Percentiles rank a stretch among this genome's conserved stretches.
phyloP scores from a whole-genome alignment of 2,113 vertebrate genomes.

The Galbula dea region DNA sequence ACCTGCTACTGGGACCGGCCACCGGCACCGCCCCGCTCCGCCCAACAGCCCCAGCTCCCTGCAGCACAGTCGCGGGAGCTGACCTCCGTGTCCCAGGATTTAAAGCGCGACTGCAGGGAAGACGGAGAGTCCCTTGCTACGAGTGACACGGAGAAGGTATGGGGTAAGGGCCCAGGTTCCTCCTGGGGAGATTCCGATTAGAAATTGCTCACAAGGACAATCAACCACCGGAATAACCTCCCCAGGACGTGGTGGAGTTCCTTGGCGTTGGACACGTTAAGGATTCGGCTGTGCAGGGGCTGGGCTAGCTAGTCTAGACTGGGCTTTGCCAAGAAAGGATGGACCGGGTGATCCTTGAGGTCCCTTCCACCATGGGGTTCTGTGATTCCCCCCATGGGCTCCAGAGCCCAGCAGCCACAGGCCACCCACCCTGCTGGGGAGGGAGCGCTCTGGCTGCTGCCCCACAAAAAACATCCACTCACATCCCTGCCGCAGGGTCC shows the following conservation, averaged over 20 bases:
- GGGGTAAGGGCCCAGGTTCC: neutral
- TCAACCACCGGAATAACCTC: neutral
- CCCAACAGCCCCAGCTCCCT: neutral
- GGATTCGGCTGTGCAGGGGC: neutral
- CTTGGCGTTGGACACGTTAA: neutral
- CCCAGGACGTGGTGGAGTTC: neutral
- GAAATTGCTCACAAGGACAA: neutral
- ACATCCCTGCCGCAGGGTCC: too few species aligned
- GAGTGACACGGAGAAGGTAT: neutral
- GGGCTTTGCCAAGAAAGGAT: neutral
- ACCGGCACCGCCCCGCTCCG: neutral
- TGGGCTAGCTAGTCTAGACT: neutral
- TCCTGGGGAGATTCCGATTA: neutral
- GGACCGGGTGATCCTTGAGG: neutral
- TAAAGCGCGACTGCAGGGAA: neutral
- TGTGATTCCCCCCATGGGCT: neutral
- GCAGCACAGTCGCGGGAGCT: neutral
- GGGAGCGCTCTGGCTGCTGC: neutral
- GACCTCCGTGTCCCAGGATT: neutral
- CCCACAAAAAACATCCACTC: too few species aligned
- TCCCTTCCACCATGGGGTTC: neutral
- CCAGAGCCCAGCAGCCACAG: neutral
- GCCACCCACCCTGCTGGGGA: neutral
- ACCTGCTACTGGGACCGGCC: too few species aligned
- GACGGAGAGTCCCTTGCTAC: neutral